Percentiles rank a stretch among this genome's conserved stretches.
These are phyloP conservation scores for Spinus pinus DNA, from an alignment of 2,797 vertebrate genomes.

Conservation along the genomic window DNA sequence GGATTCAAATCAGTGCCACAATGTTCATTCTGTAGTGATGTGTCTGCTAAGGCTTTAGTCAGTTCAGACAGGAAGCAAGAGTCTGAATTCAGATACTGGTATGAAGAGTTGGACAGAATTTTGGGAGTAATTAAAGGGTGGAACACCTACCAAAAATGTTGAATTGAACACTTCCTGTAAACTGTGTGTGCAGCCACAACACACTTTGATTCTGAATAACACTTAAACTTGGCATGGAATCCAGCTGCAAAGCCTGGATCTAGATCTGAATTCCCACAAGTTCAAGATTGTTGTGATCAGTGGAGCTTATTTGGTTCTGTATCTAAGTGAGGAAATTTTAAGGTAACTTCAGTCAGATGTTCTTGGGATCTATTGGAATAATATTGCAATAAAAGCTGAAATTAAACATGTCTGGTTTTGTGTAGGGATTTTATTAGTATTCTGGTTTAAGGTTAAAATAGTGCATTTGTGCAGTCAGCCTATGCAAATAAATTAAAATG, in stretches of 20 bases:
- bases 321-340: conserved; percentile 50
- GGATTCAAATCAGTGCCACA: neutral
- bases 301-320: neutral
- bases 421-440: conserved; percentile 27
- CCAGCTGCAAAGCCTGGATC: conserved; percentile 48
- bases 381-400: conserved; percentile 46
- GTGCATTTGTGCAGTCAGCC: neutral
- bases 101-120: neutral
- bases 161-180: conserved; percentile 20
- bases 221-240: neutral
- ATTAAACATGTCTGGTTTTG: conserved; percentile 56
- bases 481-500: conserved; percentile 21
- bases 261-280: conserved; percentile 26
- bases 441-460: conserved; percentile 34
- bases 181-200: conserved; percentile 9
- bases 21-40: neutral
- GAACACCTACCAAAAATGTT: conserved; percentile 11
- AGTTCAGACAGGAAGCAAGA: neutral
- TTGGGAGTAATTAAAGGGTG: conserved; percentile 23
- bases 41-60: neutral
- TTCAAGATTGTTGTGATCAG: conserved; percentile 37
- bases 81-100: neutral
- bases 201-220: conserved; percentile 22
- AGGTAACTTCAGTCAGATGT: conserved; percentile 66
- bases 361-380: conserved; percentile 56